Base-by-base conservation (phyloP, 1,140 invertebrate genomes). In the Drosophila setifemur region DNA sequence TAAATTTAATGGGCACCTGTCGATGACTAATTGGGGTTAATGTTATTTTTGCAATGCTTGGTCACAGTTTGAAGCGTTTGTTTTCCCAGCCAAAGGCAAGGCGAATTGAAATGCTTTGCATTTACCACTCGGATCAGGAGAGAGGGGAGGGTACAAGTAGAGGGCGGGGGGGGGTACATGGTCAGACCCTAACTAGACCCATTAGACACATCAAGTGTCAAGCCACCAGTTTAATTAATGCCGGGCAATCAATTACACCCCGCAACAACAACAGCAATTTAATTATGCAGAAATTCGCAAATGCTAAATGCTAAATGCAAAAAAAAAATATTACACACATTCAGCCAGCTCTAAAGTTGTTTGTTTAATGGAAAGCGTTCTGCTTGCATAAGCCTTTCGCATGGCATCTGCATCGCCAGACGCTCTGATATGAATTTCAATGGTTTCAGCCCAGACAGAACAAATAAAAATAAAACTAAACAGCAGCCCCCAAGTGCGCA, bases 201-300 rank as follows among this genome's bases (percentile, higher is more conserved):
- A 61, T 64, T 64, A 64, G 60, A 39, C 42, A 64, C 57, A 49
- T 37, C 21, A 16, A 55, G 76, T 66, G 42, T 69, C 73, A 45
- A 48, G 40, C 39, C 54, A 60, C 14, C 26, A 23, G 53, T 53
- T 26, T 79, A 79, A 74, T 83, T 78, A 74, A 85, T 85, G 70
- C 31, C 81, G 42, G 39, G 31, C 78, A 67, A 78, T 83, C 78
- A 83, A 83, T 85, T 85, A 83, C 61, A 79, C 50, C 58, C 43
- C 45, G 29, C 31, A 66, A 7, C 21, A 40, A 16, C 48, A 49
- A n/a, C 18, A 75, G 43, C 60, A 77, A 64, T 77, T 78, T 85
- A 70, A 83, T 83, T 83, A 83, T 83, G 78, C 78, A 83, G 76
- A 57, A 83, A 74, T 85, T 53, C 73, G 73, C 69, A 70, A 85